phyloP scores from a whole-genome alignment of 1,140 invertebrate genomes.

The Dreissena polymorpha region DNA sequence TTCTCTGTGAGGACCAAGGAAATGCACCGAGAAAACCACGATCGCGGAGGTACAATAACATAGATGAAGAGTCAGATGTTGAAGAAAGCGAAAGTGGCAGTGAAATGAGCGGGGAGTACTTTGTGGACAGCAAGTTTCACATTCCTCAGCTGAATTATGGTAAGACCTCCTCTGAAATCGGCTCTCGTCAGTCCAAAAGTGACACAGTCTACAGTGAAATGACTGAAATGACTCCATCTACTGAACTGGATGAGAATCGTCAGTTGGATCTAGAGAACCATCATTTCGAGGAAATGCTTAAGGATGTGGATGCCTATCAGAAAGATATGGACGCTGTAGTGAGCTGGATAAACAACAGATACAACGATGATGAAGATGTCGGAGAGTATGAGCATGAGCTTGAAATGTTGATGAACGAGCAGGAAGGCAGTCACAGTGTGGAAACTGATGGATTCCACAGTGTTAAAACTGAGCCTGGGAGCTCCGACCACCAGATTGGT shows the following conservation, averaged over 20 bases:
- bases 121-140: conserved; percentile 42
- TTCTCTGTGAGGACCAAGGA: conserved; percentile 7
- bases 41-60: conserved; percentile 1
- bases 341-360: conserved; percentile 45
- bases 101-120: conserved; percentile 29
- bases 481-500: too few species aligned
- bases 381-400: conserved; percentile 42
- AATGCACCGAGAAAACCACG: conserved; percentile 7
- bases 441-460: too few species aligned
- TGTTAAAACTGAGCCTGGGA: too few species aligned
- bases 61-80: conserved; percentile 40
- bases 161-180: conserved; percentile 30
- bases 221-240: background rate
- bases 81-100: conserved; percentile 47
- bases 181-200: conserved; percentile 27
- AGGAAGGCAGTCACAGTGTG: background rate
- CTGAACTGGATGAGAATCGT: background rate
- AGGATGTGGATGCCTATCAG: conserved; percentile 14
- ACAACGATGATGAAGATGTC: background rate
- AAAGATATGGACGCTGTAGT: conserved; percentile 35
- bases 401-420: conserved; percentile 27
- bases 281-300: conserved; percentile 35
- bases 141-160: background rate
- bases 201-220: background rate
- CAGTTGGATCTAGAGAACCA: conserved; percentile 12